Base-by-base conservation (phyloP, 2,797 vertebrate species). In the Pangasius larnaudii region DNA sequence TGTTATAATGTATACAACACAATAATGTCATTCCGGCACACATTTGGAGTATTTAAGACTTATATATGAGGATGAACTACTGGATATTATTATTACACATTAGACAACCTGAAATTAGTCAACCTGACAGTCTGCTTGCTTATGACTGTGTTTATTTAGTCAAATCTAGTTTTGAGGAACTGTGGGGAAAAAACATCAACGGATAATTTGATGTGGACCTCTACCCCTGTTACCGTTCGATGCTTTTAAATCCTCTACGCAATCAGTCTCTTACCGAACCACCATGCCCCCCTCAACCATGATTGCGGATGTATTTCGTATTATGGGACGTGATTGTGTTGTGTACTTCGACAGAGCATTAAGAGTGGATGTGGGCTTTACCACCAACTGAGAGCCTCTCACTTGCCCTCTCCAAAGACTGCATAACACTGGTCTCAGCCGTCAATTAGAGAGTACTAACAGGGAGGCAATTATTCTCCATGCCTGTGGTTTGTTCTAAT, bases 401-500 rank as follows among this genome's bases (percentile, higher is more conserved):
- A 58, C 65, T 89, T 86, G 58, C 87, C 85, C 86, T 87, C 84
- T 82, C 65, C 78, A 84, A 78, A 74, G 81, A 71, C 77, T 74
- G 30, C 39, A 39, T 85, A 84, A 69, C 81, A 63, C 61, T 36
- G 63, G 61, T 82, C 77, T 81, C 85, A 63, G 65, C 46, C 71
- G 72, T 88, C 92, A 91, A 94, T 94, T 92, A 93, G 89, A 93
- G 89, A 65, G 80, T 46, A 18, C 80, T 82, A 39, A 63, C 39
- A 82, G 80, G 39, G 27, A 85, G 91, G 92, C 89, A 93, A 93
- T 95, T 95, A 94, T 89, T 92, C 92, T 89, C 88, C 78, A 90
- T 92, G 91, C 93, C 90, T 93, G 93, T 74, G 87, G 92, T 91
- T 93, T 67, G 88, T 88, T 88, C 89, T 94, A 94, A 94, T 93